These are phyloP conservation scores for Propithecus perrieri DNA, from an alignment of 2,797 vertebrate species.

Conservation along the genomic window DNA sequence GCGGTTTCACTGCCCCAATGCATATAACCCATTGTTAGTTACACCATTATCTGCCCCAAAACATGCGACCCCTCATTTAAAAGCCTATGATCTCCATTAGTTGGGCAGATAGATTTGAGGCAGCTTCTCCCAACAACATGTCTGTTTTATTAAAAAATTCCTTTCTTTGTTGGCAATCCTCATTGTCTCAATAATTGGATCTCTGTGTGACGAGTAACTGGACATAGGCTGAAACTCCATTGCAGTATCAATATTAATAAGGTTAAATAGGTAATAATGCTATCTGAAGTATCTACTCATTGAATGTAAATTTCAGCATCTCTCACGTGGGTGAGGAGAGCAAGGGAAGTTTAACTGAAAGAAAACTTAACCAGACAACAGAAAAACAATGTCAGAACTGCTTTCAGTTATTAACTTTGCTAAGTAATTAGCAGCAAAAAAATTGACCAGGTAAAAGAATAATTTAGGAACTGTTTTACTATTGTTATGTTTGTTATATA, in stretches of 20 bases:
- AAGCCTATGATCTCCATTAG: background rate
- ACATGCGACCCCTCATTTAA: background rate
- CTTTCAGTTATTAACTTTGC: background rate
- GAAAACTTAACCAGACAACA: background rate
- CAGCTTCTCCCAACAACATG: background rate
- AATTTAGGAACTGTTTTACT: background rate
- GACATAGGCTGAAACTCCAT: background rate
- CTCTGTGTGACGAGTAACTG: background rate
- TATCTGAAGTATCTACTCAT: background rate
- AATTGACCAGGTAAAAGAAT: background rate
- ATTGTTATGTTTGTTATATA: background rate
- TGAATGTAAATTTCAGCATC: background rate
- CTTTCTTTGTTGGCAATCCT: background rate
- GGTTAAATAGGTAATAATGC: background rate
- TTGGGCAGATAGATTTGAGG: background rate
- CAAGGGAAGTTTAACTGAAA: background rate
- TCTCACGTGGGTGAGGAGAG: background rate
- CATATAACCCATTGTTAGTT: no score
- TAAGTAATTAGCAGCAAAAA: background rate
- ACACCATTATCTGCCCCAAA: background rate
- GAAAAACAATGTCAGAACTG: background rate
- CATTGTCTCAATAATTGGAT: background rate
- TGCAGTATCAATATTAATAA: background rate
- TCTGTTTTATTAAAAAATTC: background rate
- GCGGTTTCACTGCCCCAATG: no score